phyloP scores from a whole-genome alignment of 2,888 invertebrate genomes.

The Leptodirus hochenwartii region DNA sequence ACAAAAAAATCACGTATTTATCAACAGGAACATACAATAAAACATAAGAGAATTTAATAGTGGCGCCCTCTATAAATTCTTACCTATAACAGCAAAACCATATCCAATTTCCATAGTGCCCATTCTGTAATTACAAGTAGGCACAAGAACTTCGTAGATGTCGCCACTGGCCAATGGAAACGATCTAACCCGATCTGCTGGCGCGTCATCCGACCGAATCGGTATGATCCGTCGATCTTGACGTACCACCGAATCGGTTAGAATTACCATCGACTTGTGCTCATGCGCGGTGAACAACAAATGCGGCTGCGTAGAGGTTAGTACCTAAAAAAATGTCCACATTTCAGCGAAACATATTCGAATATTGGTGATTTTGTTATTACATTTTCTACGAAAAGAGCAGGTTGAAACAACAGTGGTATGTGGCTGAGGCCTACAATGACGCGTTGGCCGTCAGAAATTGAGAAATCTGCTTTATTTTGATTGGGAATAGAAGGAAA shows the following conservation, averaged over 20 bases:
- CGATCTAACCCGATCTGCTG: conserved; percentile 19
- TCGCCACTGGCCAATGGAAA: conserved; percentile 28
- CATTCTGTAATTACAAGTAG: conserved; percentile 95
- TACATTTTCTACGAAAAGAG: conserved; percentile 33
- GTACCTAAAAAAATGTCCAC: conserved; percentile 32
- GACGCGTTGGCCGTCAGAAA: conserved; percentile 16
- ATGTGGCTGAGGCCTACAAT: conserved; percentile 54
- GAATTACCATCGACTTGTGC: conserved; percentile 42
- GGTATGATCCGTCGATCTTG: conserved; percentile 21
- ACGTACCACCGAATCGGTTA: conserved; percentile 21
- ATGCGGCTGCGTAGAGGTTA: conserved; percentile 45
- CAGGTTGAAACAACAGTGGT: conserved; percentile 39
- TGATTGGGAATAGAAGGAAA: too few relatives aligned
- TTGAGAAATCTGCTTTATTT: too few relatives aligned
- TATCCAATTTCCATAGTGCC: conserved; percentile 74
- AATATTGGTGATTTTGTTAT: conserved; percentile 11
- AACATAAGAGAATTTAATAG: too few relatives aligned
- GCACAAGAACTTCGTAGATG: conserved; percentile 65
- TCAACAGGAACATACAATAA: too few relatives aligned
- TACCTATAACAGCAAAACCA: conserved; percentile 66
- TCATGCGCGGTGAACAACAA: conserved; percentile 52
- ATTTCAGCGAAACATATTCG: too few relatives aligned
- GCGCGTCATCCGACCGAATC: conserved; percentile 16
- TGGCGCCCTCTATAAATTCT: conserved; percentile 12
- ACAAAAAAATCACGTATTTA: too few relatives aligned